Base-by-base conservation (phyloP, 1,140 invertebrate species). In the Trypoxylus dichotomus region DNA sequence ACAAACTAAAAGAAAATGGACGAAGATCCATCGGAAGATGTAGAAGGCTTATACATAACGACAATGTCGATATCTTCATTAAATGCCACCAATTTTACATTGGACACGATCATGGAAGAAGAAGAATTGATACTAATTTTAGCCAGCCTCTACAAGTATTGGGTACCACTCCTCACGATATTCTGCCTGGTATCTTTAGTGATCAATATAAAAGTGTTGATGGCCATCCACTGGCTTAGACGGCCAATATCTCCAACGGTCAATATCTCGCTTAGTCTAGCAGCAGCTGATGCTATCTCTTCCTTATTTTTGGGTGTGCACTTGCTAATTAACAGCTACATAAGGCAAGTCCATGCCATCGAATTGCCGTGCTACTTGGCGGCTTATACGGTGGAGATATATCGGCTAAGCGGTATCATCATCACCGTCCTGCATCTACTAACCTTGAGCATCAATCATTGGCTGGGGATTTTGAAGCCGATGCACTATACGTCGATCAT, bases 391-490 rank as follows among this genome's bases (percentile, higher is more conserved):
- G 76, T 91, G 1, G 90, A 91, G 82, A 88, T 87, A 6, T 84
- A 90, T 32, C 83, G 91, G 77, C 80, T 91, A 54, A 88, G 88
- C 5, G 88, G 87, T 1, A 85, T 91, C 42, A 86, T 92, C 11
- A 90, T 91, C 10, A 91, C 91, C 0, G 89, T 93, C 1, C 84
- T 89, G 7, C 93, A 94, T 83, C 86, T 94, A 5, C 81, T 92
- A 13, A 89, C 90, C 1, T 86, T 94, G 37, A 91, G 92, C 5
- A 83, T 92, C 19, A 93, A 93, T 83, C 93, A 94, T 81, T 93
- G 91, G 84, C 85, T 92, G 21, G 92, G 92, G 27, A 85, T 86
- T 47, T 82, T 90, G 5, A 87, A 88, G 78, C 92, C 92, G 0
- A 86, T 93, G 2, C 91, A 92, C 76, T 92, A 92, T 81, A 87